These are phyloP conservation scores for Lindbergichthys nudifrons DNA, from an alignment of 2,797 vertebrate genomes.

Conservation along the genomic window DNA sequence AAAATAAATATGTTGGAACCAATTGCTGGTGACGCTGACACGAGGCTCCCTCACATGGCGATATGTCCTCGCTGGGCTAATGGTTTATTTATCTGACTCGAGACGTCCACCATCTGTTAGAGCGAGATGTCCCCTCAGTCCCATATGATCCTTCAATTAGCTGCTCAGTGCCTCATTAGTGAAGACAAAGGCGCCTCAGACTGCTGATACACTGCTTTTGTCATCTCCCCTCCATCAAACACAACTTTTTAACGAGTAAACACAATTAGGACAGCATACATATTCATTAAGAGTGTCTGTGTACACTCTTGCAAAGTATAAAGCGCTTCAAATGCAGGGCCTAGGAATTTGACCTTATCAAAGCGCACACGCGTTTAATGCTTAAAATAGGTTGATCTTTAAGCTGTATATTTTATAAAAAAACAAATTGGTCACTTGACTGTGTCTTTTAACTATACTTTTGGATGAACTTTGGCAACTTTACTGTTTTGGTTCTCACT, in stretches of 20 bases:
- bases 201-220: slow-evolving; percentile 19
- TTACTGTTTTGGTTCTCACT: background rate
- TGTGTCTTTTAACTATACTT: too few relatives aligned
- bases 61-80: slow-evolving; percentile 33
- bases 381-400: background rate
- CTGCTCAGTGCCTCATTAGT: slow-evolving; percentile 48
- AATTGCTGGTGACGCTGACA: slow-evolving; percentile 25
- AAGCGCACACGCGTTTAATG: background rate
- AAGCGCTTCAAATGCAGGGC: background rate
- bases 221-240: slow-evolving; percentile 29
- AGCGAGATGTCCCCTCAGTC: slow-evolving; percentile 40
- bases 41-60: slow-evolving; percentile 12
- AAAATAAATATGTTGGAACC: background rate
- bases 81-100: slow-evolving; percentile 64
- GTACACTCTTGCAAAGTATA: too few relatives aligned
- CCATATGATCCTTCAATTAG: slow-evolving; percentile 66
- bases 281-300: background rate
- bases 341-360: background rate
- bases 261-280: background rate
- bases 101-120: slow-evolving; percentile 69
- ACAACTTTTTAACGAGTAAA: slow-evolving; percentile 15
- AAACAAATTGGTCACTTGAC: background rate
- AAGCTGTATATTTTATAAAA: background rate
- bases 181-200: slow-evolving; percentile 39
- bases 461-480: background rate